Evolutionary conservation across 2,797 vertebrate genomes (phyloP), one percentile per base, ranked within the genome.

Genomic region (Rhynchotus rufescens): DNA sequence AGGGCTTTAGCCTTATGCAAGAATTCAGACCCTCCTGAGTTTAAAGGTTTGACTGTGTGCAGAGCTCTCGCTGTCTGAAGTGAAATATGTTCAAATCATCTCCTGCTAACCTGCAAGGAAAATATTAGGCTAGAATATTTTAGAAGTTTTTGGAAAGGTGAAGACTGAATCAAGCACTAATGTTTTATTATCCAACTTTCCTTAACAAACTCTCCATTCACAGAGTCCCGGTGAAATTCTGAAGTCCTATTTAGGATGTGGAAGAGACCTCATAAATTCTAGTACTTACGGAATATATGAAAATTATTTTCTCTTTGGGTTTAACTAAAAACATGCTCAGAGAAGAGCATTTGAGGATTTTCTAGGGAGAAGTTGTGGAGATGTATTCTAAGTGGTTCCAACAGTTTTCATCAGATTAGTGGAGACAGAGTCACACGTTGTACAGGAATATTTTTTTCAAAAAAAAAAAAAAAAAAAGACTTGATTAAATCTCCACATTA

Each of bases 201-300:
- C 34, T 69, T 75, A 93, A 92, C 76, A 86, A 87, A 57, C 32
- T 95, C 22, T 51, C 75, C 49, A 69, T 94, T 96, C 82, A 92
- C 1, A 0, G 38, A 83, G 8, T 1, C 2, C 54, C 67, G 84
- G 79, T 68, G 64, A 79, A 88, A 59, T 86, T 45, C 86, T 75
- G 52, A 87, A 91, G 76, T 86, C 38, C 26, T 88, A 25, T 80
- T 91, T 91, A 83, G 59, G 38, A 21, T 80, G 73, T 86, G 49
- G 80, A 89, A 86, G 80, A 86, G 74, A 73, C 42, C 68, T 80
- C 4, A 1, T 69, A 86, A 84, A 74, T 85, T 82, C 65, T 89
- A 30, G 54, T 90, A 84, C 61, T 69, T 87, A 49, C 21, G 44
- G 74, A 89, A 91, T 73, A 69, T 68, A 34, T 86, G 74, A 73